Evolutionary conservation across 1,140 invertebrate species (phyloP).

Genomic region (Monochamus saltuarius): DNA sequence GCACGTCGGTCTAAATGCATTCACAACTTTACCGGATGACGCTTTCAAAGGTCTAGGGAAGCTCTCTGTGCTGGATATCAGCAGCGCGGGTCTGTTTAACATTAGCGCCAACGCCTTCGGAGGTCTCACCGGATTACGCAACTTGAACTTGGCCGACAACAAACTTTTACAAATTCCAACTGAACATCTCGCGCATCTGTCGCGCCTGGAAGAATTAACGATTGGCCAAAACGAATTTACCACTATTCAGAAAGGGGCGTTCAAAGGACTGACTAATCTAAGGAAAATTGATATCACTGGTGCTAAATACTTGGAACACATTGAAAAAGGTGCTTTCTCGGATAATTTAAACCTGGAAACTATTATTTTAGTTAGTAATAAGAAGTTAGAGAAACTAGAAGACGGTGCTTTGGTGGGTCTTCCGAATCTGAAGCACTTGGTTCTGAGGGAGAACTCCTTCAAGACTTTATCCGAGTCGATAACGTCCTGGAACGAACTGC

Average conservation of each 20-base stretch:
- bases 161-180: conserved; percentile 73
- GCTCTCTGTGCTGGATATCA: conserved; percentile 74
- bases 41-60: conserved; percentile 74
- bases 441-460: conserved; percentile 77
- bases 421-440: conserved; percentile 73
- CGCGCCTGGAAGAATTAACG: conserved; percentile 74
- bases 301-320: conserved; percentile 65
- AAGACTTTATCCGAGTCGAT: conserved; percentile 71
- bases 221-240: conserved; percentile 82
- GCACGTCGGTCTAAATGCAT: conserved; percentile 80
- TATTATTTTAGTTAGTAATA: conserved; percentile 74
- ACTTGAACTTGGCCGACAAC: conserved; percentile 77
- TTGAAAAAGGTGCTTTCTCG: conserved; percentile 74
- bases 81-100: conserved; percentile 74
- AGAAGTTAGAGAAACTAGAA: conserved; percentile 68
- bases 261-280: conserved; percentile 74
- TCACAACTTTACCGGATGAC: conserved; percentile 70
- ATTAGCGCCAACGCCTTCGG: conserved; percentile 74
- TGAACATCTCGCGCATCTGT: conserved; percentile 66
- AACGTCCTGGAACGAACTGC: conserved; percentile 76
- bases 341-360: conserved; percentile 80
- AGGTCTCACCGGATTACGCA: conserved; percentile 71
- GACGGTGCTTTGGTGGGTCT: conserved; percentile 74
- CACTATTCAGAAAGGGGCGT: conserved; percentile 66
- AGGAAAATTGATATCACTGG: conserved; percentile 75